Conservation (phyloP, 2,797 vertebrate species). For the Pygocentrus nattereri region DNA sequence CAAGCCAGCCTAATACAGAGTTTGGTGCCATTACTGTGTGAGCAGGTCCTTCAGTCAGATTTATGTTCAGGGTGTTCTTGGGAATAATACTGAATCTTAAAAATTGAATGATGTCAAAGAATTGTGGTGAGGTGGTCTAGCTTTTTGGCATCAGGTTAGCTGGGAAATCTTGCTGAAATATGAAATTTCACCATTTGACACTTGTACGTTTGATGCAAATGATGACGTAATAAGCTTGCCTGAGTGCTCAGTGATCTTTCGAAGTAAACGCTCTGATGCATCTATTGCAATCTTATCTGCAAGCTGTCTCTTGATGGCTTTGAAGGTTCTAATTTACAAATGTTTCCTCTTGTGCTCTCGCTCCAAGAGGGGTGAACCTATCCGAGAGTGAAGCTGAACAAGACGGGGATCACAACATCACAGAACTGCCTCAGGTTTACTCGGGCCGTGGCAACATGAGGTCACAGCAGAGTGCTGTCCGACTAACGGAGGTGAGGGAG, state of each 20-base stretch:
- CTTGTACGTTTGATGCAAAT: conserved; percentile 40
- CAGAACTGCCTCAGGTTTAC: conserved; percentile 87
- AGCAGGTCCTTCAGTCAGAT: too few species aligned
- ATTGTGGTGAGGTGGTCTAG: background rate
- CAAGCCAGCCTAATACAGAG: too few species aligned
- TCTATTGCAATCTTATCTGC: background rate
- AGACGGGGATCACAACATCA: conserved; percentile 90
- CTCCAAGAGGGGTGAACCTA: conserved; percentile 84
- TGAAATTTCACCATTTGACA: background rate
- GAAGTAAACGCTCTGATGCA: conserved; percentile 65
- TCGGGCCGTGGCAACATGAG: conserved; percentile 92
- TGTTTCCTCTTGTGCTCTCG: background rate
- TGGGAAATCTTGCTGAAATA: background rate
- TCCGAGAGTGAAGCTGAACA: conserved; percentile 94
- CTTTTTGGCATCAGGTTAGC: background rate
- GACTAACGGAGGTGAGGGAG: conserved; percentile 87
- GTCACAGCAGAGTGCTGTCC: conserved; percentile 89
- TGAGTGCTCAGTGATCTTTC: conserved; percentile 56
- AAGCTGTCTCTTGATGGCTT: background rate
- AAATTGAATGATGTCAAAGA: background rate
- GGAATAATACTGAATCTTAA: too few species aligned
- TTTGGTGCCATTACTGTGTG: too few species aligned
- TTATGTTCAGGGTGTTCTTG: too few species aligned
- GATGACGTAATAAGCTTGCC: conserved; percentile 41
- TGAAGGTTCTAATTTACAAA: background rate